Conservation (phyloP, 2,113 vertebrate species). For the Syngnathoides biaculeatus region DNA sequence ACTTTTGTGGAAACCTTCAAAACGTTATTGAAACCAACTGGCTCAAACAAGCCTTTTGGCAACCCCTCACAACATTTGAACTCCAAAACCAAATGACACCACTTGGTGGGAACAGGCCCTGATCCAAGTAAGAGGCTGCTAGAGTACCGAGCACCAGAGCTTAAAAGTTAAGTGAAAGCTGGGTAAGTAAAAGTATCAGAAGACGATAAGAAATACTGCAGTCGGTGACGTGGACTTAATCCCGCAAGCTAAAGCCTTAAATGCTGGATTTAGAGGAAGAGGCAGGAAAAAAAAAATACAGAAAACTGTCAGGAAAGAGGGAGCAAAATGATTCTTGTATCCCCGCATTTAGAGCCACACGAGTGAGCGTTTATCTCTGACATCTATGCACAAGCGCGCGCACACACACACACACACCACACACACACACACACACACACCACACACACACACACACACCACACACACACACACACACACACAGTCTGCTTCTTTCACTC, state of each 20-base stretch:
- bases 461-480: too few species aligned
- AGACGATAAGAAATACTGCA: conserved; percentile 29
- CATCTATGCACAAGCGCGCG: background rate
- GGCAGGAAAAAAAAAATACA: conserved; percentile 26
- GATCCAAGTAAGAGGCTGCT: background rate
- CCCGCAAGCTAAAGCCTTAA: conserved; percentile 35
- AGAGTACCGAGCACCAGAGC: conserved; percentile 5
- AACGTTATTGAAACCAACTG: background rate
- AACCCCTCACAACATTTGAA: background rate
- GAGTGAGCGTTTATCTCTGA: background rate
- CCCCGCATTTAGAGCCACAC: conserved; percentile 40
- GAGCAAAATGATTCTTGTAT: conserved; percentile 31
- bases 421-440: too few species aligned
- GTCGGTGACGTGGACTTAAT: conserved; percentile 44
- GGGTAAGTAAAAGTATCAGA: conserved; percentile 2
- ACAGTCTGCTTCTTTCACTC: background rate
- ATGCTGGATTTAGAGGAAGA: conserved; percentile 25
- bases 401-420: background rate
- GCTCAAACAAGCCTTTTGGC: background rate
- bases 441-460: too few species aligned
- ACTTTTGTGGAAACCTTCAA: too few species aligned
- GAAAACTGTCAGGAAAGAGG: conserved; percentile 32
- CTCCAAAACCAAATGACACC: background rate
- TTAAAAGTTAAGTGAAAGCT: conserved; percentile 19
- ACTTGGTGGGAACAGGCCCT: background rate